Base-by-base conservation (phyloP, 2,888 invertebrate species). In the Tachina fera region DNA sequence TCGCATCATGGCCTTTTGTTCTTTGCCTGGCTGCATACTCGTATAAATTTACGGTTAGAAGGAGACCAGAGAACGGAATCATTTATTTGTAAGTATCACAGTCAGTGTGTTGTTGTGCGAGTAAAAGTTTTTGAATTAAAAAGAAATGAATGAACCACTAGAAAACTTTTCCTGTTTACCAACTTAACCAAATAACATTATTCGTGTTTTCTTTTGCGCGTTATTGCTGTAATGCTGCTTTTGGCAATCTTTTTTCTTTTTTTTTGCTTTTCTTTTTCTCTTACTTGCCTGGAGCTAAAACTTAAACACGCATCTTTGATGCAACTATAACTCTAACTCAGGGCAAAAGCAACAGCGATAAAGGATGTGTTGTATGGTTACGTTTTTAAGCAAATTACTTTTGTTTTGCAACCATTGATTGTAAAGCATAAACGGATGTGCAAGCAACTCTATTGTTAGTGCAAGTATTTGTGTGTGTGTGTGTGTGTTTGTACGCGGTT, bases 121-220 rank as follows among this genome's bases (percentile, higher is more conserved):
- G 77, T 72, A 83, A 67, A 83, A 83, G 77, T 83, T 77, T 83
- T 83, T 65, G 65, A 71, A 79, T 86, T 83, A 80, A 65, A 72
- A 86, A 78, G 83, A 80, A 86, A 83, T 83, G 72, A 83, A 83
- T 80, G 86, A 83, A 86, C 83, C 86, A 76, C 83, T 83, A 83
- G 71, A 86, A 86, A 86, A 86, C 79, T 83, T 86, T 86, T 86
- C 83, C 86, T 86, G 82, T 86, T 86, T 86, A 83, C 85, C 75
- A 79, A 83, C 78, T 86, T 86, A 86, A 83, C 85, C 85, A 83
- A 83, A 83, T 83, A 83, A 61, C 77, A 83, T 83, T 83, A 83
- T 67, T 67, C 60, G 83, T 78, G 53, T 83, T 72, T 71, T 83
- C 77, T 72, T 83, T 83, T 77, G 47, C 71, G 75, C 68, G 74